phyloP scores from a whole-genome alignment of 2,888 invertebrate genomes.

The Erebia aethiops region DNA sequence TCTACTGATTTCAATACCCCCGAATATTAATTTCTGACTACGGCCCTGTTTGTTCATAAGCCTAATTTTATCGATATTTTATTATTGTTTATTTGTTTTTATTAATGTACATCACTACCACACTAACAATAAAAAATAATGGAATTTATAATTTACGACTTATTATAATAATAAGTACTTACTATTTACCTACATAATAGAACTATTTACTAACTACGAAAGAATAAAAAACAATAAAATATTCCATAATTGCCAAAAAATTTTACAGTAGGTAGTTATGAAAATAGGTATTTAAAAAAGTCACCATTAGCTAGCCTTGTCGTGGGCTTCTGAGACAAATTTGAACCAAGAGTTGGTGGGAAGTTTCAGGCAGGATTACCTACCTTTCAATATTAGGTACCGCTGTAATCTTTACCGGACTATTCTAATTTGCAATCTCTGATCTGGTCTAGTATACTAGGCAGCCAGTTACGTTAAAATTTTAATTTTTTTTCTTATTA shows the following conservation, averaged over 20 bases:
- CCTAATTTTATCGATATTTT: conserved; percentile 3
- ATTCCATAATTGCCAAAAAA: conserved; percentile 70
- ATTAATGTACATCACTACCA: background rate
- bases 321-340: conserved; percentile 61
- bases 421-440: too few species aligned
- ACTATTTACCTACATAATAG: conserved; percentile 46
- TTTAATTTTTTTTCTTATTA: too few species aligned
- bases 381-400: too few species aligned
- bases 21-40: background rate
- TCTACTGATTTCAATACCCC: background rate
- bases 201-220: conserved; percentile 56
- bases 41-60: conserved; percentile 2
- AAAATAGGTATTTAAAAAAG: conserved; percentile 66
- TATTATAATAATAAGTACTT: conserved; percentile 41
- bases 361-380: background rate
- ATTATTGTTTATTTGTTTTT: conserved; percentile 26
- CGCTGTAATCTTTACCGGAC: too few species aligned
- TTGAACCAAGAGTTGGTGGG: conserved; percentile 6
- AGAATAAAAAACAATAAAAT: conserved; percentile 52
- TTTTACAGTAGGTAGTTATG: conserved; percentile 73
- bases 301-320: conserved; percentile 75
- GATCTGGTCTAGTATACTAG: too few species aligned
- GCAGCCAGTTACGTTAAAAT: too few species aligned
- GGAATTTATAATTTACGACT: conserved; percentile 75
- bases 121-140: conserved; percentile 59